Evolutionary conservation across 2,888 invertebrate species (phyloP).

Genomic region (Melanchra persicariae): DNA sequence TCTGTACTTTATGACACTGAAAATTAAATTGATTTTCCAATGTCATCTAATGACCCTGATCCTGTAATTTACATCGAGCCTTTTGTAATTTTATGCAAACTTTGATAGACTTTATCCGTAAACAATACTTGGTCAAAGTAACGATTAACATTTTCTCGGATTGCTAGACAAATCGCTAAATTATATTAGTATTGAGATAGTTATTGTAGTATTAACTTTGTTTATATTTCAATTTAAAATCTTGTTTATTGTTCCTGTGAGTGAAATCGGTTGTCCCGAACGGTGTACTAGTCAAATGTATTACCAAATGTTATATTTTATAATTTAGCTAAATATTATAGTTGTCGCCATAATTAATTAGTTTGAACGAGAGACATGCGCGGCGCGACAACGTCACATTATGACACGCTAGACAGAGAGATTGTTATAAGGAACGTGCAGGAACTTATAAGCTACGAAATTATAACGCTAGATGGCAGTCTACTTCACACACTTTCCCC

Average conservation of each 20-base stretch:
- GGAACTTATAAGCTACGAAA: too few species aligned
- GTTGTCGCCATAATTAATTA: conserved; percentile 60
- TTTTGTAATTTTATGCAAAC: too few species aligned
- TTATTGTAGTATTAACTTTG: conserved; percentile 45
- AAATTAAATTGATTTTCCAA: neutral
- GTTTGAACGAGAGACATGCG: conserved; percentile 40
- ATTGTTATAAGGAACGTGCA: neutral
- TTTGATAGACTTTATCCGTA: neutral
- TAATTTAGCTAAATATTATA: conserved; percentile 69
- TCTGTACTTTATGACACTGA: neutral
- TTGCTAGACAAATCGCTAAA: conserved; percentile 45
- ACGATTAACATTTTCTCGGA: conserved; percentile 15
- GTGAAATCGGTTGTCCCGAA: conserved; percentile 59
- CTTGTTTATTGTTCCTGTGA: conserved; percentile 55
- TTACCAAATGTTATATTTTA: conserved; percentile 77
- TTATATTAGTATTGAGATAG: conserved; percentile 55
- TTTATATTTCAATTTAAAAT: conserved; percentile 42
- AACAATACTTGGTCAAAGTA: conserved; percentile 31
- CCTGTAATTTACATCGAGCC: neutral
- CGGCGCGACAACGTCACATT: neutral
- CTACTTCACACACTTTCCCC: too few species aligned
- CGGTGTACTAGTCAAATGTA: conserved; percentile 79
- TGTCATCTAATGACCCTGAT: neutral
- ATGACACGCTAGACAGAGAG: neutral
- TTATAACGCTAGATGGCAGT: too few species aligned